Percentiles rank a stretch among this genome's conserved stretches.
These are phyloP conservation scores for Nerophis lumbriciformis DNA, from an alignment of 2,113 vertebrate genomes.

Conservation along the genomic window DNA sequence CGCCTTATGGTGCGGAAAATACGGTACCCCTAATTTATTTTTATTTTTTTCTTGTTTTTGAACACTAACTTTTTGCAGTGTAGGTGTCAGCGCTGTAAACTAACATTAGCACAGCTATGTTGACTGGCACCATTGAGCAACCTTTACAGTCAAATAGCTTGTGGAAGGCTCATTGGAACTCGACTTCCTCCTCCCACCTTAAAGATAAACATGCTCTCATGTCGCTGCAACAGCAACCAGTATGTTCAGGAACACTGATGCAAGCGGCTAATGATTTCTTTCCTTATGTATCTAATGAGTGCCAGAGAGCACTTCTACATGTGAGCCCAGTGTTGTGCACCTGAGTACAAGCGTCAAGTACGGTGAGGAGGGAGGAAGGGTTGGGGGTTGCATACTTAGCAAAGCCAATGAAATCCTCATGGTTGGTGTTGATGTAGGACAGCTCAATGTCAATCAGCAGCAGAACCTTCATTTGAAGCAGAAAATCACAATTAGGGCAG, in stretches of 20 bases:
- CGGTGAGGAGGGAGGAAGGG: background rate
- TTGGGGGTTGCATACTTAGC: conserved; percentile 82
- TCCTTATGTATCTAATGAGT: background rate
- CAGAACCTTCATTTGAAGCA: conserved; percentile 77
- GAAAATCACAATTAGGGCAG: conserved; percentile 33
- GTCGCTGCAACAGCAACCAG: conserved; percentile 18
- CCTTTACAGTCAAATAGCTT: conserved; percentile 14
- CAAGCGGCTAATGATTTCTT: conserved; percentile 23
- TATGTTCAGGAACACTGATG: conserved; percentile 28
- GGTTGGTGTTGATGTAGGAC: conserved; percentile 98
- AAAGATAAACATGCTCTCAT: conserved; percentile 29
- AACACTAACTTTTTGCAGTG: too few species aligned
- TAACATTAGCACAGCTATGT: background rate
- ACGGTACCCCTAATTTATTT: too few species aligned
- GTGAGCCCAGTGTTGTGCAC: background rate
- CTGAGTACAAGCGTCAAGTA: conserved; percentile 14
- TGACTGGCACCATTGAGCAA: background rate
- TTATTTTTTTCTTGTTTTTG: too few species aligned
- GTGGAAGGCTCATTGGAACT: too few species aligned
- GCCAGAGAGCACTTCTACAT: background rate
- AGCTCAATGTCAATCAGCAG: conserved; percentile 95
- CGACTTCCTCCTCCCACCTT: conserved; percentile 12
- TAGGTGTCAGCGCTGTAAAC: conserved; percentile 3
- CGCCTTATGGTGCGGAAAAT: too few species aligned
- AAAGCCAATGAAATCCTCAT: conserved; percentile 97